Base-by-base conservation (phyloP, 30 jellyfish, hydroid and myxozoan species). In the Aurelia sp. region DNA sequence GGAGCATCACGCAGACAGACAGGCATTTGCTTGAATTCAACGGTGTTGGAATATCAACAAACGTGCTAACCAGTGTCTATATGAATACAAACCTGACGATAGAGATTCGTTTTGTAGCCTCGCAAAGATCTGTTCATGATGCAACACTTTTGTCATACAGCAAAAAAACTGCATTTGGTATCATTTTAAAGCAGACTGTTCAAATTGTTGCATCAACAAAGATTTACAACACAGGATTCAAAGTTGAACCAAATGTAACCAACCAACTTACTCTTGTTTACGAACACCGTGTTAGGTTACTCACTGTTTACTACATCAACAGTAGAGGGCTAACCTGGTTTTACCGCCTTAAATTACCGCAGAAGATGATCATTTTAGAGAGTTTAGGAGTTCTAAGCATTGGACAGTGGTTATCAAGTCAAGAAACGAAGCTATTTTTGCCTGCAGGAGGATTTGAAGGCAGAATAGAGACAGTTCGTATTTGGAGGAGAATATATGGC, bases 401-500 rank as follows among this genome's bases (percentile, higher is more conserved):
- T 47, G 93, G 93, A 22, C 93, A 84, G 76, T 84, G 93, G 93
- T 57, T 73, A 11, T 48, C 87, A 16, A 73, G 87, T 71, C 63
- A 27, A 18, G 87, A 62, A 22, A 65, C 87, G 37, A 84, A 33
- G 75, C 50, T 15, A 8, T 84, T 74, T 60, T 10, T 74, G 63
- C 87, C 87, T 5, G 87, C 88, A 6, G 60, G 75, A 7, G 87
- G 87, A n/a, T 84, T 63, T 66, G 59, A 37, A 51, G 93, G 87
- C 10, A 47, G 33, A 15, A 84, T 84, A 19, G 87, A 84, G 50
- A 55, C 76, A 58, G 79, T 84, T 30, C 87, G 93, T n/a, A 62
- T 84, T 7, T 84, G 93, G 93, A 63, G 52, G 31, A 53, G 88
- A 74, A 57, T 66, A 9, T 84, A 41, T 62, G 68, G 83, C 31